A percentile compares a stretch with the other conserved stretches of the same genome.
These are phyloP conservation scores for Campylorhamphus procurvoides DNA, from an alignment of 2,113 vertebrate species.

Conservation along the genomic window DNA sequence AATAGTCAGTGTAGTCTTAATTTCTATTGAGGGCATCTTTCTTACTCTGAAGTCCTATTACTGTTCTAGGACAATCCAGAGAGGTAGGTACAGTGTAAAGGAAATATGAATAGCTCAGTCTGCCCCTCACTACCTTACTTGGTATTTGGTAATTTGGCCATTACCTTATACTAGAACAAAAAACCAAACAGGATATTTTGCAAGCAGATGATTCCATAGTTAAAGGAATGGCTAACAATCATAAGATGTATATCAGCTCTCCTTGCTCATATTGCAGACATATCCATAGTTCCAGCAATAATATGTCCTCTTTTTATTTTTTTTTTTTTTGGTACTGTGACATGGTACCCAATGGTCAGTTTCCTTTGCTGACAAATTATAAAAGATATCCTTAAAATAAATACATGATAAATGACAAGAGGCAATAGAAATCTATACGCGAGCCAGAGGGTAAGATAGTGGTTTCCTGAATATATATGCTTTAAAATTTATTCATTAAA, in stretches of 20 bases:
- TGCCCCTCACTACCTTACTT: background rate
- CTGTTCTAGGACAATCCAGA: background rate
- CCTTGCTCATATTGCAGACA: background rate
- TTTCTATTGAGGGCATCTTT: background rate
- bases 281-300: background rate
- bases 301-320: background rate
- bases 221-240: background rate
- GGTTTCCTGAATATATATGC: background rate
- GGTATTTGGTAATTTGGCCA: background rate
- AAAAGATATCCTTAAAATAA: background rate
- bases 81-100: background rate
- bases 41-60: background rate
- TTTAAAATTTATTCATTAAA: background rate
- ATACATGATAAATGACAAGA: background rate
- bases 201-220: background rate
- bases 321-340: background rate
- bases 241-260: background rate
- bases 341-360: background rate
- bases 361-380: background rate
- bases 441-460: background rate
- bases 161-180: background rate
- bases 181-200: background rate
- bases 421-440: background rate
- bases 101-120: background rate
- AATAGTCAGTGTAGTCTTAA: background rate